phyloP scores from a whole-genome alignment of 2,888 invertebrate genomes.

The Cybosia mesomella region DNA sequence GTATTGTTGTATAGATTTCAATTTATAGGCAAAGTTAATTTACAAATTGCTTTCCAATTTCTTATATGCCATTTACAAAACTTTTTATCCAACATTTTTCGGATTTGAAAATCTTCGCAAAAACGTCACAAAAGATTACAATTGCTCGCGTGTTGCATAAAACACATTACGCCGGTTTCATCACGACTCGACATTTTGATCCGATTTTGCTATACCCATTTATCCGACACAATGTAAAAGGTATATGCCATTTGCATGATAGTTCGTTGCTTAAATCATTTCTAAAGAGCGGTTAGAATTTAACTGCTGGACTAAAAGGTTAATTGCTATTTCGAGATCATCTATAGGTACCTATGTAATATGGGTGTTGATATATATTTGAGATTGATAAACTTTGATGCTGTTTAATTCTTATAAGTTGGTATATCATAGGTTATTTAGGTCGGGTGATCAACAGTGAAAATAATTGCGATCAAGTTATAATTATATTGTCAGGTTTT shows the following conservation, averaged over 20 bases:
- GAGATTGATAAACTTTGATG: too few species aligned
- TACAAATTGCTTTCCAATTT: too few species aligned
- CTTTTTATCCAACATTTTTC: not conserved
- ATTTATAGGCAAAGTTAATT: too few species aligned
- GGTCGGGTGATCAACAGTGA: too few species aligned
- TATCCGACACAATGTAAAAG: conserved; percentile 20
- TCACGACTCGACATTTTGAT: conserved; percentile 42
- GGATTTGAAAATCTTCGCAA: conserved; percentile 18
- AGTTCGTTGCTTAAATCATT: not conserved
- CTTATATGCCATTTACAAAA: not conserved
- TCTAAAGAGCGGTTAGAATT: not conserved
- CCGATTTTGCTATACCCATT: conserved; percentile 20
- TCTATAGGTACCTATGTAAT: not conserved
- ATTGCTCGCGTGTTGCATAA: conserved; percentile 39
- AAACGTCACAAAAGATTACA: conserved; percentile 24
- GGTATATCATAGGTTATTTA: too few species aligned
- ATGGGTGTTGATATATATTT: not conserved
- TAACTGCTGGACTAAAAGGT: not conserved
- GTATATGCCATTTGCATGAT: conserved; percentile 22
- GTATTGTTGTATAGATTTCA: too few species aligned
- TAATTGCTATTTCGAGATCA: not conserved
- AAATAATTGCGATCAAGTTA: too few species aligned
- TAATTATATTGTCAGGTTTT: too few species aligned
- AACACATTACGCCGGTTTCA: conserved; percentile 35
- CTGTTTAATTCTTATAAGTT: too few species aligned